These are phyloP conservation scores for Onychomys leucogaster DNA, from an alignment of 2,797 vertebrate genomes.

Conservation along the genomic window DNA sequence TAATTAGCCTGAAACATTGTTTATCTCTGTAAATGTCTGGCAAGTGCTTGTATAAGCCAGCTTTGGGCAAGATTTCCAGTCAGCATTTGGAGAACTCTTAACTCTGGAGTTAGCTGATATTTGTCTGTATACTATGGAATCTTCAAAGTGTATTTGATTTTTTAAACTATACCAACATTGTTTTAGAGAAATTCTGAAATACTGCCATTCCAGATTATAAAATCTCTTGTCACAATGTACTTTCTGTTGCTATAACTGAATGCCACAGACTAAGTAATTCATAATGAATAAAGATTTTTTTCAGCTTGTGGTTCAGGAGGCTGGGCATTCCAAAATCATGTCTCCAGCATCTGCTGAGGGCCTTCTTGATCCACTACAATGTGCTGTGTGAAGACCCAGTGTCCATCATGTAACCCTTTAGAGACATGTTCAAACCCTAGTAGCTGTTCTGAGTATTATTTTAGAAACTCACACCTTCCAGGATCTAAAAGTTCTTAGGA, in stretches of 20 bases:
- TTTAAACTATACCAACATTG: not conserved
- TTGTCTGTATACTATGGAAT: slow-evolving; percentile 14
- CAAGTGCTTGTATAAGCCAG: not conserved
- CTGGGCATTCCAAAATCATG: not conserved
- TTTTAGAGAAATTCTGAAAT: slow-evolving; percentile 41
- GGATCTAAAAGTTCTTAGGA: slow-evolving; percentile 6
- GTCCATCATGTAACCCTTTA: not conserved
- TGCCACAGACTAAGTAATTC: not conserved
- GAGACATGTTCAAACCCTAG: not conserved
- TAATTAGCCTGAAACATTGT: slow-evolving; percentile 18
- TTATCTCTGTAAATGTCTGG: slow-evolving; percentile 34
- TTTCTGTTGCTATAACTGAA: not conserved
- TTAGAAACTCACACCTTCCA: slow-evolving; percentile 1
- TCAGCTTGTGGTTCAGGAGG: not conserved
- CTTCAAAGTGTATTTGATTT: not conserved
- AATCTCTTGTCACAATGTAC: not conserved
- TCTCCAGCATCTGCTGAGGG: too few species aligned
- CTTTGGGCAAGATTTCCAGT: not conserved
- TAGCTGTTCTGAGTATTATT: not conserved
- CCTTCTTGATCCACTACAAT: not conserved
- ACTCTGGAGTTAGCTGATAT: slow-evolving; percentile 5
- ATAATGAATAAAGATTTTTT: not conserved
- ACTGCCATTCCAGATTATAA: not conserved
- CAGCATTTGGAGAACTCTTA: not conserved
- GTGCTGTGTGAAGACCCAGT: not conserved